These are phyloP conservation scores for Ectemnius continuus DNA, from an alignment of 2,888 invertebrate genomes.

Conservation along the genomic window DNA sequence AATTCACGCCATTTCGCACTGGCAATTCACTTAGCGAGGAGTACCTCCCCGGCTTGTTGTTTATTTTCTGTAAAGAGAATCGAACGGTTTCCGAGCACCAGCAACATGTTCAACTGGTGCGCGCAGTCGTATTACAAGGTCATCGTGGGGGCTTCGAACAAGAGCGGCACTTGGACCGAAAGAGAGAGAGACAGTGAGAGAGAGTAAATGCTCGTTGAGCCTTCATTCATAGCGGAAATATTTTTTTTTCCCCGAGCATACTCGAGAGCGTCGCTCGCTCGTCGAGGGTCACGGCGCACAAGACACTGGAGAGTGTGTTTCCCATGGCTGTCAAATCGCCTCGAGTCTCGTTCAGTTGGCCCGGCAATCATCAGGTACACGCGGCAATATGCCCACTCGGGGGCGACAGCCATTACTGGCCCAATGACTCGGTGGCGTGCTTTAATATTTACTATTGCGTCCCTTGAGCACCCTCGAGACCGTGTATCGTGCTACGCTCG, in stretches of 20 bases:
- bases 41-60: background rate
- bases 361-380: conserved; percentile 46
- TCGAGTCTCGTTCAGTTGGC: conserved; percentile 33
- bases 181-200: conserved; percentile 20
- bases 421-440: conserved; percentile 62
- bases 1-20: background rate
- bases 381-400: conserved; percentile 33
- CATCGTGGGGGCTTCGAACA: background rate
- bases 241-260: conserved; percentile 46
- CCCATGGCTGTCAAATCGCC: conserved; percentile 72
- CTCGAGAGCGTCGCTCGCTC: conserved; percentile 44
- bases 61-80: conserved; percentile 2
- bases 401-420: conserved; percentile 68
- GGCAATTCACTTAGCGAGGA: background rate
- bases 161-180: conserved; percentile 2
- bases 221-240: conserved; percentile 41
- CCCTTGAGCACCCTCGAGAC: conserved; percentile 62
- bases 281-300: conserved; percentile 48
- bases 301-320: conserved; percentile 68
- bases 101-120: conserved; percentile 3
- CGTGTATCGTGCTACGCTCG: conserved; percentile 67
- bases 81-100: background rate
- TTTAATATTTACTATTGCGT: conserved; percentile 71
- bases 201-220: conserved; percentile 31
- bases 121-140: background rate